Conservation (phyloP, 1,140 invertebrate species). For the Bombus sibiricus region DNA sequence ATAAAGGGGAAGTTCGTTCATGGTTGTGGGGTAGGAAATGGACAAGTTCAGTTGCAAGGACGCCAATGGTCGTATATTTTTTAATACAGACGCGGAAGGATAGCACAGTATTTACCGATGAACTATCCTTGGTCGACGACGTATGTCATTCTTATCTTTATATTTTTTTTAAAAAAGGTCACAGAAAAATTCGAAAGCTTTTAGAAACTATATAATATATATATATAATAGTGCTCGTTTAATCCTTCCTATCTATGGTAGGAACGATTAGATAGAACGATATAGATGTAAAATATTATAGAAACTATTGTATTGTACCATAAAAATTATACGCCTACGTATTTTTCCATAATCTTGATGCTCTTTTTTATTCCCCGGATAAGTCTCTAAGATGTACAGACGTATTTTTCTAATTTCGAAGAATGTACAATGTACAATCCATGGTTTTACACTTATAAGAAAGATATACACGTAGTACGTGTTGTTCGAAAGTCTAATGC, state of each 20-base stretch:
- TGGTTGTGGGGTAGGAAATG: not conserved
- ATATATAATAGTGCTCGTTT: not conserved
- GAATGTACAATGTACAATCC: no score
- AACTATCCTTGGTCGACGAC: not conserved
- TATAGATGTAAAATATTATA: slow-evolving; percentile 2
- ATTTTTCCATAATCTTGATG: not conserved
- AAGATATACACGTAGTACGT: no score
- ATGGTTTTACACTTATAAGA: no score
- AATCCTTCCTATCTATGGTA: not conserved
- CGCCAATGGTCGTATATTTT: no score
- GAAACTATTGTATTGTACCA: not conserved
- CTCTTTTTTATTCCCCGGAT: not conserved
- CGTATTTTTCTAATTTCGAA: no score
- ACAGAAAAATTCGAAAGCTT: not conserved
- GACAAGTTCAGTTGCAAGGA: not conserved
- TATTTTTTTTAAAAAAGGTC: not conserved
- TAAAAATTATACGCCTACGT: slow-evolving; percentile 12
- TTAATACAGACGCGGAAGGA: not conserved
- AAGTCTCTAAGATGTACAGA: no score
- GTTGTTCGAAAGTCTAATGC: no score
- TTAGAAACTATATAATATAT: not conserved
- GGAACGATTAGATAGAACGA: not conserved
- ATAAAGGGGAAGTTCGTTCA: not conserved
- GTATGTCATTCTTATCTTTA: not conserved
- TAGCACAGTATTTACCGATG: not conserved